Evolutionary conservation across 2,113 vertebrate genomes (phyloP), one percentile per base, ranked within the genome.

Genomic region (Calidris pugnax): DNA sequence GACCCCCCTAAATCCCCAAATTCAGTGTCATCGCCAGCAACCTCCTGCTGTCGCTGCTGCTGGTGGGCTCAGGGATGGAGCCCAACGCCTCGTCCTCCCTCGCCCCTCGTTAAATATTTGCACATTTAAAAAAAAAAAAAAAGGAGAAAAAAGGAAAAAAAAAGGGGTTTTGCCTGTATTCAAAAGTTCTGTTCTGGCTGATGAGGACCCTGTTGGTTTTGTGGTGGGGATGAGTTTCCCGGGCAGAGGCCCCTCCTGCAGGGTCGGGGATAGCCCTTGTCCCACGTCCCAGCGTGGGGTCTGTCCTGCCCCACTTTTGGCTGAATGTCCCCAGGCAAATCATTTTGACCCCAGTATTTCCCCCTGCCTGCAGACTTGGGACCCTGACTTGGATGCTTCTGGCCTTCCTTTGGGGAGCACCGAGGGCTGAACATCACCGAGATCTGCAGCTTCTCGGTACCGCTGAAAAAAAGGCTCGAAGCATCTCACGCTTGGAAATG

Each of bases 111-210:
- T 90, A 33, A 85, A 69, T 78, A 93, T 92, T 94, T 97, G 96
- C 96, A 64, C 77, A 71, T 91, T 6, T 91, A 7, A 84, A 83
- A 66, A 83, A 87, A 72, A n/a, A 35, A 43, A 56, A 30, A 28
- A 50, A 47, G 13, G 9, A 84, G 23, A 10, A 28, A 71, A 66
- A 81, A 59, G 59, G 11, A 50, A 79, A 79, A 81, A 89, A 81
- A 91, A 37, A 4, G 47, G n/a, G n/a, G n/a, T n/a, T n/a, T 95
- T 87, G 89, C 89, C 85, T 85, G 80, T 8, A 64, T 96, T 93
- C 81, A 81, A 53, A 90, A 91, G 93, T 96, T 95, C 92, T 92
- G 72, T 62, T 96, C 90, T 45, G 86, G 94, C 94, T 97, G 95
- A 92, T 1, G 66, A 76, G 92, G 95, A 81, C 63, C 74, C 67